Percentiles rank a stretch among this genome's conserved stretches.
Conservation (phyloP, 2,888 invertebrate genomes). For the Hydroisotoma schaefferi region DNA sequence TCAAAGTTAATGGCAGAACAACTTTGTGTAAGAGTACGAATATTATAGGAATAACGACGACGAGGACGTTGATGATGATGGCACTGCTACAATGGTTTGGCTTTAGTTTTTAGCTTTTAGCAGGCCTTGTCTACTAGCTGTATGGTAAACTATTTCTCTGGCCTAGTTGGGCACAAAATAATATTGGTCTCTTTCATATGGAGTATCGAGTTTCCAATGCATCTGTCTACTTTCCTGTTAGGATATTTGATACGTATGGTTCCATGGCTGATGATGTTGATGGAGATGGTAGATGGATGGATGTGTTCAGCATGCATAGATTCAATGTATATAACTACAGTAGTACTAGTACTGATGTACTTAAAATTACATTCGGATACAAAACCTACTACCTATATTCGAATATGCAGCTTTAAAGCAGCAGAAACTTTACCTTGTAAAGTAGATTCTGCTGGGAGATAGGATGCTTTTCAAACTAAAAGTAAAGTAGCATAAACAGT, state of each 20-base stretch:
- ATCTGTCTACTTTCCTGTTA: constrained; percentile 49
- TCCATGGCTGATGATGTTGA: constrained; percentile 31
- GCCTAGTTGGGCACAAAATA: constrained; percentile 26
- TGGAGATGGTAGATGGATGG: constrained; percentile 7
- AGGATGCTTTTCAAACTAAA: no score
- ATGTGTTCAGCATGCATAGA: constrained; percentile 2
- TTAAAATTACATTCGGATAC: no score
- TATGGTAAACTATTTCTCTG: constrained; percentile 2
- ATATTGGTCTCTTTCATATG: constrained; percentile 46
- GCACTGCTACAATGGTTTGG: no score
- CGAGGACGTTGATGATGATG: no score
- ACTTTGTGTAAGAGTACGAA: background rate
- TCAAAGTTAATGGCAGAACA: background rate
- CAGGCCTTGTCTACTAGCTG: no score
- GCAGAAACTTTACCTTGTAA: no score
- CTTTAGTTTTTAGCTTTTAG: no score
- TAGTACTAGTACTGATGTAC: no score
- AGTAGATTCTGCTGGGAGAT: background rate
- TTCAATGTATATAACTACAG: no score
- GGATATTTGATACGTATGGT: constrained; percentile 45
- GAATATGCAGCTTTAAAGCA: no score
- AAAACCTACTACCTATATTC: no score
- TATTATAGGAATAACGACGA: constrained; percentile 1
- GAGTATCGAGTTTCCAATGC: constrained; percentile 47
- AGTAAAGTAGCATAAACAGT: constrained; percentile 12